A percentile compares a stretch with the other conserved stretches of the same genome.
Conservation (phyloP, 2,113 vertebrate genomes). For the Limnothrissa miodon region DNA sequence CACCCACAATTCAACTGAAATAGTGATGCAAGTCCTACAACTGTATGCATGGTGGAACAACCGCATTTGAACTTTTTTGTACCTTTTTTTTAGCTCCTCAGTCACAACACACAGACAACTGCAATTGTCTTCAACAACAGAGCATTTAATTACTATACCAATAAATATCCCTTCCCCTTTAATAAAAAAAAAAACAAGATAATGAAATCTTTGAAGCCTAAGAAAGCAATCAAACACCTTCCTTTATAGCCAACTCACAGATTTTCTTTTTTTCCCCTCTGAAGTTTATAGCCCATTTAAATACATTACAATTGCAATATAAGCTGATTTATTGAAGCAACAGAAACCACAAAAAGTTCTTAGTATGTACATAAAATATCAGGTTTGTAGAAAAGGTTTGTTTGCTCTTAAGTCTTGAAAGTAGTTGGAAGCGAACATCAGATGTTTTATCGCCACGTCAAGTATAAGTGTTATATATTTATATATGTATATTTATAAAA, state of each 20-base stretch:
- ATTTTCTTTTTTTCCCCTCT: neutral
- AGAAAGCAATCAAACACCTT: neutral
- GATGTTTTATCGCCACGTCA: constrained; percentile 1
- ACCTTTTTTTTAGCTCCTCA: neutral
- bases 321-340: constrained; percentile 18
- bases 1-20: constrained; percentile 37
- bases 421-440: constrained; percentile 4
- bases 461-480: constrained; percentile 2
- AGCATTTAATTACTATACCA: neutral
- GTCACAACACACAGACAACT: neutral
- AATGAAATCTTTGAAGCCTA: constrained; percentile 9
- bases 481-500: neutral
- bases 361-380: constrained; percentile 2
- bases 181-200: neutral
- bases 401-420: constrained; percentile 18
- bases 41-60: constrained; percentile 16
- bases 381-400: neutral
- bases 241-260: neutral
- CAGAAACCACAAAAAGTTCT: constrained; percentile 12
- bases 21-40: constrained; percentile 36
- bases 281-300: constrained; percentile 12
- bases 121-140: neutral
- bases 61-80: neutral
- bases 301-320: constrained; percentile 19
- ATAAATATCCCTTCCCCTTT: neutral